Conservation (phyloP, 2,888 invertebrate genomes). For the Andrena flavipes region DNA sequence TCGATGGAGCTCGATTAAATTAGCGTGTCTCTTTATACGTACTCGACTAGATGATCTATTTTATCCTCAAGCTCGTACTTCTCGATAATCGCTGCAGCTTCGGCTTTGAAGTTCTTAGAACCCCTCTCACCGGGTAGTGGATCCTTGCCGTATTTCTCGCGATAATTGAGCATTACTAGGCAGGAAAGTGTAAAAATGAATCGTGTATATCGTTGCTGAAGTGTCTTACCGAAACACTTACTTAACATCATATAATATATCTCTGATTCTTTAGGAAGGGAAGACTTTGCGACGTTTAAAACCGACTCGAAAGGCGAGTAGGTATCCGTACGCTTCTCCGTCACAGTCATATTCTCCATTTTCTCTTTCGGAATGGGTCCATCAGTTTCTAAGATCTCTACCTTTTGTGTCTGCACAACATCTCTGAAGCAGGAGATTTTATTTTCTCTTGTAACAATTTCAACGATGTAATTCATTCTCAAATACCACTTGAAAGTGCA, state of each 20-base stretch:
- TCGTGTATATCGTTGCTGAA: not conserved
- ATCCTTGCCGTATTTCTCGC: constrained; percentile 89
- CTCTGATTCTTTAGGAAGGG: constrained; percentile 75
- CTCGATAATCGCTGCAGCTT: constrained; percentile 79
- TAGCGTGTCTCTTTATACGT: constrained; percentile 69
- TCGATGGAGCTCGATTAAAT: not conserved
- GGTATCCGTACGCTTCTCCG: constrained; percentile 88
- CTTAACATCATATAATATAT: constrained; percentile 91
- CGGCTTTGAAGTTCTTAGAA: constrained; percentile 87
- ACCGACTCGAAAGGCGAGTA: constrained; percentile 90
- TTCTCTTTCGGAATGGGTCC: constrained; percentile 84
- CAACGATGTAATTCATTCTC: not conserved
- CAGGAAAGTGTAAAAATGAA: constrained; percentile 62
- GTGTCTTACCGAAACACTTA: constrained; percentile 78
- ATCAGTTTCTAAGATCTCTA: constrained; percentile 86
- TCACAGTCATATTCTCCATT: constrained; percentile 87
- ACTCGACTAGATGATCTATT: constrained; percentile 85
- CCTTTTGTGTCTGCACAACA: constrained; percentile 84
- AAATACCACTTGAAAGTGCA: constrained; percentile 61
- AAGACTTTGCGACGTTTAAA: constrained; percentile 85
- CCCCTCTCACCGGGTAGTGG: constrained; percentile 89
- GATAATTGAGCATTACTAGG: constrained; percentile 90
- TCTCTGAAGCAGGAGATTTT: constrained; percentile 83
- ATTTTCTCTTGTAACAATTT: not conserved
- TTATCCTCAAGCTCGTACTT: constrained; percentile 81